phyloP scores from a whole-genome alignment of 2,113 vertebrate genomes.

The Epinephelus fuscoguttatus region DNA sequence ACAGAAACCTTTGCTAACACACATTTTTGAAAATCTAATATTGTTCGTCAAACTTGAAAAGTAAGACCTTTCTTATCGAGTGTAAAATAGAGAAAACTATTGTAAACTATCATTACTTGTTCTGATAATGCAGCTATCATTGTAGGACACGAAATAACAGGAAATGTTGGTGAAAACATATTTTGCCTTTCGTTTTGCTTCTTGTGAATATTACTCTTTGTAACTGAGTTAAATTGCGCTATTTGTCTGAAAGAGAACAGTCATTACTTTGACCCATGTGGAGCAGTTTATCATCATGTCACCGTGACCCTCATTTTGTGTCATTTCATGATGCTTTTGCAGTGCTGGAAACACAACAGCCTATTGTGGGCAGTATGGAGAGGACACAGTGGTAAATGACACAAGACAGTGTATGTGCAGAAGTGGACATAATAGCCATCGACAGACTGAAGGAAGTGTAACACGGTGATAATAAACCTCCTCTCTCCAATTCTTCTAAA shows the following conservation, averaged over 20 bases:
- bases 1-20: neutral
- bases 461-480: conserved; percentile 76
- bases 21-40: neutral
- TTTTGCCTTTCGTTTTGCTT: neutral
- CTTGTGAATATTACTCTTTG: neutral
- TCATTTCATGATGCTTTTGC: neutral
- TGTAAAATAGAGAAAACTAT: neutral
- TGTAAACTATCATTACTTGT: neutral
- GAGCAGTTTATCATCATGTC: neutral
- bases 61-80: neutral
- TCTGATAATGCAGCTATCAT: neutral
- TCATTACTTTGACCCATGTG: neutral
- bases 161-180: neutral
- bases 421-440: conserved; percentile 53
- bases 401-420: conserved; percentile 45
- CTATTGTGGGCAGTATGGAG: conserved; percentile 30
- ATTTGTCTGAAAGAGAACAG: neutral
- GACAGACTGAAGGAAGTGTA: conserved; percentile 69
- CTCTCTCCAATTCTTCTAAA: conserved; percentile 73
- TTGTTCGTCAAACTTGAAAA: neutral
- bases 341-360: conserved; percentile 9
- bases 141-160: neutral
- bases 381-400: conserved; percentile 23
- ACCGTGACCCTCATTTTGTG: conserved; percentile 1
- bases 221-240: neutral